phyloP scores from a whole-genome alignment of 2,113 vertebrate genomes.

The Entelurus aequoreus region DNA sequence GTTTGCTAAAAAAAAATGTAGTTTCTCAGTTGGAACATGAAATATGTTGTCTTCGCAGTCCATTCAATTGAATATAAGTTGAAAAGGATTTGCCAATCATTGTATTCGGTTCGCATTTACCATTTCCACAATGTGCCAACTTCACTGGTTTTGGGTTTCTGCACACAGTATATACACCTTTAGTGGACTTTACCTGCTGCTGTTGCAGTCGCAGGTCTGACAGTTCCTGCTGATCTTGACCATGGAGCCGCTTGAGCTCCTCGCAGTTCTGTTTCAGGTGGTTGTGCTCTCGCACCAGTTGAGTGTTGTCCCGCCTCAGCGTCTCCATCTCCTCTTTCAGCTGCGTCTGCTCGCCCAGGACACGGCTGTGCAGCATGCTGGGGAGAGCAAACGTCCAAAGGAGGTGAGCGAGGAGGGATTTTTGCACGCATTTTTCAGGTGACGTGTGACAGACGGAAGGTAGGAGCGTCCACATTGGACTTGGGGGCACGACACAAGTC shows the following conservation, averaged over 20 bases:
- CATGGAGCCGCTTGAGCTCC: constrained; percentile 88
- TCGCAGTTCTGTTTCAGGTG: constrained; percentile 93
- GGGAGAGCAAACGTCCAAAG: background rate
- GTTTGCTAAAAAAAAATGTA: too few species aligned
- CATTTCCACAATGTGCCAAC: too few species aligned
- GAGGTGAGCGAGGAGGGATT: background rate
- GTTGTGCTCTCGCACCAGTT: constrained; percentile 89
- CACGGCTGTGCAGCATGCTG: constrained; percentile 86
- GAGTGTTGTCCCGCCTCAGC: constrained; percentile 83
- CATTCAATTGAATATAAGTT: too few species aligned
- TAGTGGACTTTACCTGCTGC: constrained; percentile 80
- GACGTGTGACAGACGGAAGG: background rate
- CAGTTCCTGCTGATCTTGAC: constrained; percentile 90
- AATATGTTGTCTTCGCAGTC: too few species aligned
- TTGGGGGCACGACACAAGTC: too few species aligned
- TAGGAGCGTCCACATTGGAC: too few species aligned
- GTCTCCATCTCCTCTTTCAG: constrained; percentile 93
- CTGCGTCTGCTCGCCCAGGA: constrained; percentile 89
- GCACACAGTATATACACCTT: background rate
- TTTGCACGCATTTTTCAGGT: background rate
- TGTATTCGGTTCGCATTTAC: too few species aligned
- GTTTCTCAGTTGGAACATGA: too few species aligned
- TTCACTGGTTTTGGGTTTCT: too few species aligned
- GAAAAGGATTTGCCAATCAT: too few species aligned
- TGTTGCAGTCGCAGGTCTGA: constrained; percentile 88